Conservation (phyloP, 2,797 vertebrate species). For the Babyrousa celebensis region DNA sequence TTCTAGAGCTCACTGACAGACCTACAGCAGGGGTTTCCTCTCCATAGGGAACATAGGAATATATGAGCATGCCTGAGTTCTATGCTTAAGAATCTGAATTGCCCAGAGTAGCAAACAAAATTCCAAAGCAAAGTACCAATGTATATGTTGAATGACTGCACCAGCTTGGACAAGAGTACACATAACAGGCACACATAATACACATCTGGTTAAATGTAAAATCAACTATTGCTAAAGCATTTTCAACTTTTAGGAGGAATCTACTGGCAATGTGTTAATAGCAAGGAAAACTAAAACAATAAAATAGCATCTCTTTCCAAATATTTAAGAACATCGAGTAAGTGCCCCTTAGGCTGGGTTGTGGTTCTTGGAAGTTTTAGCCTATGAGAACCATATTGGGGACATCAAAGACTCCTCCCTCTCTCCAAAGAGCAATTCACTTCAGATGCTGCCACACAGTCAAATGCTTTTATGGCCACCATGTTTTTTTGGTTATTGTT, state of each 20-base stretch:
- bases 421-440: constrained; percentile 85
- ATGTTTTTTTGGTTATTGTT: constrained; percentile 84
- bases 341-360: constrained; percentile 83
- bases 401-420: constrained; percentile 85
- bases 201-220: constrained; percentile 79
- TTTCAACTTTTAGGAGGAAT: constrained; percentile 73
- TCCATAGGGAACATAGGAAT: not conserved
- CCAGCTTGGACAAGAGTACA: constrained; percentile 53
- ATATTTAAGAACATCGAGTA: constrained; percentile 83
- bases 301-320: constrained; percentile 83
- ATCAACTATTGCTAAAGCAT: constrained; percentile 69
- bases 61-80: not conserved
- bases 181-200: constrained; percentile 3
- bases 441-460: constrained; percentile 88
- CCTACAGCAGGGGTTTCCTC: not conserved
- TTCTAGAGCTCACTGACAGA: constrained; percentile 41
- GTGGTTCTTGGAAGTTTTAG: constrained; percentile 83
- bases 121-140: constrained; percentile 62
- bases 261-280: constrained; percentile 82
- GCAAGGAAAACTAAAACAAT: constrained; percentile 83
- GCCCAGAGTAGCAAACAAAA: constrained; percentile 46
- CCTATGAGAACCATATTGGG: constrained; percentile 84
- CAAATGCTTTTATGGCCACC: constrained; percentile 89
- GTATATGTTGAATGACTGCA: constrained; percentile 25
- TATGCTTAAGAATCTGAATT: constrained; percentile 48